These are phyloP conservation scores for Xestia ashworthii DNA, from an alignment of 2,888 invertebrate species.

Conservation along the genomic window DNA sequence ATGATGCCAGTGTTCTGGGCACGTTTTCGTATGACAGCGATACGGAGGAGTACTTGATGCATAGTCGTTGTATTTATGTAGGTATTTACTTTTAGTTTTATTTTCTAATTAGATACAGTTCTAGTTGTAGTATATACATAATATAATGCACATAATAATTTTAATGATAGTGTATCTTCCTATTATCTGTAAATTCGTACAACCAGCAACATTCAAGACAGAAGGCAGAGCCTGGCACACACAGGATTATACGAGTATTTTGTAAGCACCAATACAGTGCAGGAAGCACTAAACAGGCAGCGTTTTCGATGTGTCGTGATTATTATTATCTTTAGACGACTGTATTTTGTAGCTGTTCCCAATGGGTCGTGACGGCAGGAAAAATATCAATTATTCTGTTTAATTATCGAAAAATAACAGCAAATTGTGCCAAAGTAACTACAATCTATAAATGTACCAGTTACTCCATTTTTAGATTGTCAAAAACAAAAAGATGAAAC, in stretches of 20 bases:
- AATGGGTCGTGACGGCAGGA: not conserved
- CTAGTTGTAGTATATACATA: too few relatives aligned
- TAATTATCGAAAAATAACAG: not conserved
- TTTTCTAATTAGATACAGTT: too few relatives aligned
- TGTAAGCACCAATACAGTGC: slow-evolving; percentile 14
- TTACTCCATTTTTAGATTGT: not conserved
- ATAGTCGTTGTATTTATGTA: too few relatives aligned
- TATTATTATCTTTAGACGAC: not conserved
- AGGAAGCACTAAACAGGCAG: slow-evolving; percentile 9
- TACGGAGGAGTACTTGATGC: too few relatives aligned
- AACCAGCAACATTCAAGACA: not conserved
- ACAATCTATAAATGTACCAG: not conserved
- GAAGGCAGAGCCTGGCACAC: slow-evolving; percentile 14
- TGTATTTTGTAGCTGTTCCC: not conserved
- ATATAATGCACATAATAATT: too few relatives aligned
- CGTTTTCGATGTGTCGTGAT: not conserved
- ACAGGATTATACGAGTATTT: slow-evolving; percentile 39
- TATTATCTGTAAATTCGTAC: not conserved
- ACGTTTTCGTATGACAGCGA: too few relatives aligned
- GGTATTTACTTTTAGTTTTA: too few relatives aligned
- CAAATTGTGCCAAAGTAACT: not conserved
- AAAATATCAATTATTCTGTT: not conserved
- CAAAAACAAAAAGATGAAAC: not conserved
- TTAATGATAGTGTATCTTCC: too few relatives aligned
- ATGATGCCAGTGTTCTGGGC: too few relatives aligned